A percentile compares a stretch with the other conserved stretches of the same genome.
These are phyloP conservation scores for Trinorchestia longiramus DNA, from an alignment of 1,140 invertebrate species.

Conservation along the genomic window DNA sequence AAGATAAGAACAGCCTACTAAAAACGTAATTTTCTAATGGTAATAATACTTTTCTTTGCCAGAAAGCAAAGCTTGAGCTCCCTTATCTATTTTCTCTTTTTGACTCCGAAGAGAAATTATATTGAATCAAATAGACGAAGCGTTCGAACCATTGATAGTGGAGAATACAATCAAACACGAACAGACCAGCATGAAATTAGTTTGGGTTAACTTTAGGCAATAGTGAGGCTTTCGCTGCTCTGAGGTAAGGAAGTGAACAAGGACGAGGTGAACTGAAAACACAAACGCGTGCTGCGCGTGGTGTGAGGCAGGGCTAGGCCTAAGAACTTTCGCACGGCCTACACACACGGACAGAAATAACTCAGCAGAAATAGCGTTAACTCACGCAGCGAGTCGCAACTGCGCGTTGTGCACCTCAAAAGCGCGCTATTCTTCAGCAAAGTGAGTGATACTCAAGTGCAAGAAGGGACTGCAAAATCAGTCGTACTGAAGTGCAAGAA, in stretches of 20 bases:
- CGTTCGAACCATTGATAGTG: background rate
- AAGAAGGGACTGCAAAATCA: too few species aligned
- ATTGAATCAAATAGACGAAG: background rate
- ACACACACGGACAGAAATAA: background rate
- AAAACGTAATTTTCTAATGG: too few species aligned
- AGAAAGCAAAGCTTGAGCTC: too few species aligned
- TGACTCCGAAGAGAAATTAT: background rate
- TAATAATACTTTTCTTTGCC: too few species aligned
- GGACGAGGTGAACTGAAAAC: background rate
- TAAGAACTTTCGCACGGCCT: conserved; percentile 6
- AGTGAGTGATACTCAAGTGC: background rate
- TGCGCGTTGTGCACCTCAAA: background rate
- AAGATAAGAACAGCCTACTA: too few species aligned
- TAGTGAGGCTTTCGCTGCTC: background rate
- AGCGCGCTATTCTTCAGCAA: background rate
- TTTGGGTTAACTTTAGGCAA: background rate
- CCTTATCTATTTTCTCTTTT: too few species aligned
- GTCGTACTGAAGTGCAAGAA: too few species aligned
- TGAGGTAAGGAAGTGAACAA: background rate
- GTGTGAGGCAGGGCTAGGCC: background rate
- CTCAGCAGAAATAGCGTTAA: background rate
- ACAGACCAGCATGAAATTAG: background rate
- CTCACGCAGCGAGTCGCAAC: background rate
- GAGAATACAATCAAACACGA: background rate
- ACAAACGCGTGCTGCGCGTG: background rate